These are phyloP conservation scores for Cotesia glomerata DNA, from an alignment of 1,140 invertebrate genomes.

Conservation along the genomic window DNA sequence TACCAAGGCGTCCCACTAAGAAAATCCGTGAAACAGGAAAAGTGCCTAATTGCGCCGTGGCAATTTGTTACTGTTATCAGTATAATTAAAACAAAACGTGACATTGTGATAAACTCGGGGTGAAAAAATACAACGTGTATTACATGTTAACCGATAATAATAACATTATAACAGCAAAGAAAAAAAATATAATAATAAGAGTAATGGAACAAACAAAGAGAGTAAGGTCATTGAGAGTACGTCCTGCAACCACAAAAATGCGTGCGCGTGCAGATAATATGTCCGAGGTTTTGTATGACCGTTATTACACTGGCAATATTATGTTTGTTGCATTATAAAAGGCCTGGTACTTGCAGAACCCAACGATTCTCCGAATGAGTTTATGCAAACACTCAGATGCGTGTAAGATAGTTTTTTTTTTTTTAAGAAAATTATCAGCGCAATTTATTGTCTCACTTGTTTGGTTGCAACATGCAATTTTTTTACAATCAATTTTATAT, in stretches of 20 bases:
- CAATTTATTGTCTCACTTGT: too few species aligned
- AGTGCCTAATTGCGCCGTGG: too few species aligned
- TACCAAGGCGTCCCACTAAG: too few species aligned
- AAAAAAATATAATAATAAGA: background rate
- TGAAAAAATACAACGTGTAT: background rate
- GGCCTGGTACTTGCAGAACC: too few species aligned
- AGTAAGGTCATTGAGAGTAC: slow-evolving; percentile 29
- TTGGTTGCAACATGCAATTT: too few species aligned
- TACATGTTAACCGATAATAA: background rate
- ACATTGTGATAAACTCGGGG: background rate
- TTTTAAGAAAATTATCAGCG: background rate
- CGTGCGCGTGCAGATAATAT: slow-evolving; percentile 56
- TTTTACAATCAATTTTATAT: too few species aligned
- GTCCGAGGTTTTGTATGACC: slow-evolving; percentile 46
- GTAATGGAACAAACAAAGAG: slow-evolving; percentile 27
- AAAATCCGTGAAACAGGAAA: too few species aligned
- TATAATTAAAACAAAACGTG: background rate
- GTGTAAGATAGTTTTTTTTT: slow-evolving; percentile 14
- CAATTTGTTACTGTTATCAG: too few species aligned
- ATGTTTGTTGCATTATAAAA: slow-evolving; percentile 3
- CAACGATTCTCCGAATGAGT: slow-evolving; percentile 49
- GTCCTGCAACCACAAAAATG: slow-evolving; percentile 46
- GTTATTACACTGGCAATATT: slow-evolving; percentile 48
- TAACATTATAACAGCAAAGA: background rate
- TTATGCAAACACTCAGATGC: slow-evolving; percentile 38